phyloP scores from a whole-genome alignment of 2,888 invertebrate genomes.

The Diarsia brunnea region DNA sequence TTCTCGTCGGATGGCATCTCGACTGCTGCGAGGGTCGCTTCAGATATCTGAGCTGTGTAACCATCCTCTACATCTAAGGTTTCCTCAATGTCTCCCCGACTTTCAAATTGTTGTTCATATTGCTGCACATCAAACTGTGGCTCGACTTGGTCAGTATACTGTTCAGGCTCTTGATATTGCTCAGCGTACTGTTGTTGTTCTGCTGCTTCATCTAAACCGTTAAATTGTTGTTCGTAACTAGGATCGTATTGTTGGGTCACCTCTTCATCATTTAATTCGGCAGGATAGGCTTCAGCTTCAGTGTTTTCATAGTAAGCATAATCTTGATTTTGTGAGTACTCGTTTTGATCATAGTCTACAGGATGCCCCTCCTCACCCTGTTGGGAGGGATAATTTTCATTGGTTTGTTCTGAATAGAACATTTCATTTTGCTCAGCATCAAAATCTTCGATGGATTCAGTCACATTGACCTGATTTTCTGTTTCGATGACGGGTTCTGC shows the following conservation, averaged over 20 bases:
- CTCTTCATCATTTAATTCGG: slow-evolving; percentile 78
- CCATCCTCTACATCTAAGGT: slow-evolving; percentile 76
- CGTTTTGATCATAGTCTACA: slow-evolving; percentile 65
- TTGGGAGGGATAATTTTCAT: slow-evolving; percentile 69
- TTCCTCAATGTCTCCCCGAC: slow-evolving; percentile 70
- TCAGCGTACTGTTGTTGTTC: slow-evolving; percentile 59
- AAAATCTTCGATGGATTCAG: slow-evolving; percentile 74
- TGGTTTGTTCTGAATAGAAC: slow-evolving; percentile 78
- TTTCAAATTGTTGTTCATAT: slow-evolving; percentile 68
- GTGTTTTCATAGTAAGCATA: slow-evolving; percentile 77
- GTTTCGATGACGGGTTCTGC: slow-evolving; percentile 20
- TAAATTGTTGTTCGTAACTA: slow-evolving; percentile 81
- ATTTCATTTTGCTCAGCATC: slow-evolving; percentile 79
- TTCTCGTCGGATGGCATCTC: not conserved
- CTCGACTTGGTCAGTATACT: slow-evolving; percentile 23
- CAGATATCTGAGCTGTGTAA: slow-evolving; percentile 37
- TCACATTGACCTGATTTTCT: slow-evolving; percentile 26
- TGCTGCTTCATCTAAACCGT: slow-evolving; percentile 53
- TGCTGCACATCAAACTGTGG: slow-evolving; percentile 54
- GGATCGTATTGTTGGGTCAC: slow-evolving; percentile 79
- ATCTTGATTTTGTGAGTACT: slow-evolving; percentile 72
- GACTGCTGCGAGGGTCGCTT: not conserved
- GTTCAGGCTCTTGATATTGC: slow-evolving; percentile 38
- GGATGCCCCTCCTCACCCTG: slow-evolving; percentile 56
- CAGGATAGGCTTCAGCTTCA: slow-evolving; percentile 70